These are phyloP conservation scores for Oncorhynchus mykiss DNA, from an alignment of 2,113 vertebrate species.

Conservation along the genomic window DNA sequence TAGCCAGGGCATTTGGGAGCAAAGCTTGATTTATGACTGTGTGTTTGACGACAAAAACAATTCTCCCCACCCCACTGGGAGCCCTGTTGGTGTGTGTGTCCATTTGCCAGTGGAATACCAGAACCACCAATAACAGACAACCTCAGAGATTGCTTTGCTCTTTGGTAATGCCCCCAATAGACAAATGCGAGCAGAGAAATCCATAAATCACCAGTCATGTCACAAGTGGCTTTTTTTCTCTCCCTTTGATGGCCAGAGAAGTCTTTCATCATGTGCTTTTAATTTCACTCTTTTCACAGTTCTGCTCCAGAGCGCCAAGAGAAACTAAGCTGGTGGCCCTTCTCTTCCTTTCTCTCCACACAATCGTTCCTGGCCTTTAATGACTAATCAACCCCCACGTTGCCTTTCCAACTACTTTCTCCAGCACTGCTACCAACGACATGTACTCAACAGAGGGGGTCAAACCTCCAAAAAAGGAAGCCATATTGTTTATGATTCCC, in stretches of 20 bases:
- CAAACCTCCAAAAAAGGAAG: background rate
- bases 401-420: background rate
- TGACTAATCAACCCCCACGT: background rate
- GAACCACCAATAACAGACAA: constrained; percentile 55
- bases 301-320: constrained; percentile 44
- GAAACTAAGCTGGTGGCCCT: constrained; percentile 20
- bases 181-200: constrained; percentile 59
- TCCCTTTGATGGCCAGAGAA: constrained; percentile 62
- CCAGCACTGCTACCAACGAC: constrained; percentile 22
- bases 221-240: constrained; percentile 45
- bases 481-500: background rate
- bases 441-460: background rate
- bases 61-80: constrained; percentile 55
- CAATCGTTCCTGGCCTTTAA: constrained; percentile 25
- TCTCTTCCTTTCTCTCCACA: constrained; percentile 25
- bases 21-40: constrained; percentile 69
- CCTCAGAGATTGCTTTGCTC: constrained; percentile 65
- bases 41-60: constrained; percentile 72
- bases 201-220: constrained; percentile 73
- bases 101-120: constrained; percentile 57
- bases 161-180: constrained; percentile 49
- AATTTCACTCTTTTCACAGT: constrained; percentile 56
- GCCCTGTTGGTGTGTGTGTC: constrained; percentile 36
- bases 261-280: constrained; percentile 70
- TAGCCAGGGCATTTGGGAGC: constrained; percentile 27